Evolutionary conservation across 2,888 invertebrate species (phyloP).

Genomic region (Harpagoxenus sublaevis): DNA sequence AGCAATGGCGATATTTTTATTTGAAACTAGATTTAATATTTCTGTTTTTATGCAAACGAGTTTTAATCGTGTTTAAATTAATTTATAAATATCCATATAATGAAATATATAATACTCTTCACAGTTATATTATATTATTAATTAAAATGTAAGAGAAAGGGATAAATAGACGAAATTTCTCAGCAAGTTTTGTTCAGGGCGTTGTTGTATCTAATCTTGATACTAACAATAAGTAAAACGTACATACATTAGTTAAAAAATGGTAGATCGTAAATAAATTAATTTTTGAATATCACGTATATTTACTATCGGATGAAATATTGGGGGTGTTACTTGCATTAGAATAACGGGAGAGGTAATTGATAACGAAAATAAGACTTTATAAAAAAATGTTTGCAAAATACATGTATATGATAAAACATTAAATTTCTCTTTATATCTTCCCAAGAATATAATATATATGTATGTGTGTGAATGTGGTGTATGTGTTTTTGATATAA

Average conservation of each 20-base stretch:
- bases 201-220: not conserved
- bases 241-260: conserved; percentile 1
- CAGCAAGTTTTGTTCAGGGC: not conserved
- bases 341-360: conserved; percentile 58
- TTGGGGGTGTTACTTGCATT: not conserved
- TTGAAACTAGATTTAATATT: conserved; percentile 1
- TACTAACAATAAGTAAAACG: not conserved
- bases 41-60: not conserved
- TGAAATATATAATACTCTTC: not conserved
- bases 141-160: not conserved
- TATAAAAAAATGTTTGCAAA: conserved; percentile 67
- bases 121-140: not conserved
- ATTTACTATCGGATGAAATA: not conserved
- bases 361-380: conserved; percentile 63
- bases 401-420: conserved; percentile 78
- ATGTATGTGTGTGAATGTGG: conserved; percentile 40
- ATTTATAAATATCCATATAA: not conserved
- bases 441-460: conserved; percentile 80
- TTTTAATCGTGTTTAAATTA: not conserved
- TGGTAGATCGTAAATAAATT: not conserved
- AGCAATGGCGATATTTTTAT: not conserved
- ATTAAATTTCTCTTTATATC: conserved; percentile 78
- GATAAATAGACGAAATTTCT: not conserved
- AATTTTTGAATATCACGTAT: not conserved
- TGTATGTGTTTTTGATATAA: conserved; percentile 59